phyloP scores from a whole-genome alignment of 2,888 invertebrate species.

The Acrocyrtus sp. region DNA sequence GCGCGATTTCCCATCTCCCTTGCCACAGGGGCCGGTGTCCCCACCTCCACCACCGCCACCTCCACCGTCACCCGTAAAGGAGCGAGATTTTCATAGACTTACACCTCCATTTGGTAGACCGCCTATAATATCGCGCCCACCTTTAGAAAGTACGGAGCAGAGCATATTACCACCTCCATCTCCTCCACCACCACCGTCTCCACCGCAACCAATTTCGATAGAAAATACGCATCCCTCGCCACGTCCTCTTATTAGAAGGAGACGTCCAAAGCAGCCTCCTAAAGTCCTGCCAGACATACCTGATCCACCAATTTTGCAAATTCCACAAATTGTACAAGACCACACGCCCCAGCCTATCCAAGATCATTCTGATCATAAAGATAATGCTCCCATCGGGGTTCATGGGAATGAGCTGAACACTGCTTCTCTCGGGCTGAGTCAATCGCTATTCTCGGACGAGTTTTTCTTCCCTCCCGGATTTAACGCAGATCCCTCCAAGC shows the following conservation, averaged over 20 bases:
- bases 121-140: background rate
- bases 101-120: background rate
- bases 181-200: background rate
- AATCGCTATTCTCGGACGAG: slow-evolving; percentile 43
- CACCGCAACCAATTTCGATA: slow-evolving; percentile 8
- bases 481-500: slow-evolving; percentile 48
- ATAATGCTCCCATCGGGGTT: background rate
- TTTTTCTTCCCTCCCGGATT: slow-evolving; percentile 60
- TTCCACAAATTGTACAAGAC: too few relatives aligned
- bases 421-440: slow-evolving; percentile 3
- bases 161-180: background rate
- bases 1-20: slow-evolving; percentile 15
- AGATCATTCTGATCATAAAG: background rate
- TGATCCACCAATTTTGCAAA: too few relatives aligned
- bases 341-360: slow-evolving; percentile 8
- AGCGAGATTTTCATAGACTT: slow-evolving; percentile 10
- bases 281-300: slow-evolving; percentile 3
- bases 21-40: slow-evolving; percentile 2
- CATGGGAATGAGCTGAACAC: slow-evolving; percentile 10
- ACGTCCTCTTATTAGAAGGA: background rate
- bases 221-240: background rate
- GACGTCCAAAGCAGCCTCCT: slow-evolving; percentile 14
- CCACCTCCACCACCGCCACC: slow-evolving; percentile 23
- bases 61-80: slow-evolving; percentile 13
- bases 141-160: background rate